Conservation (phyloP, 1,140 invertebrate genomes). For the Planococcus citri region DNA sequence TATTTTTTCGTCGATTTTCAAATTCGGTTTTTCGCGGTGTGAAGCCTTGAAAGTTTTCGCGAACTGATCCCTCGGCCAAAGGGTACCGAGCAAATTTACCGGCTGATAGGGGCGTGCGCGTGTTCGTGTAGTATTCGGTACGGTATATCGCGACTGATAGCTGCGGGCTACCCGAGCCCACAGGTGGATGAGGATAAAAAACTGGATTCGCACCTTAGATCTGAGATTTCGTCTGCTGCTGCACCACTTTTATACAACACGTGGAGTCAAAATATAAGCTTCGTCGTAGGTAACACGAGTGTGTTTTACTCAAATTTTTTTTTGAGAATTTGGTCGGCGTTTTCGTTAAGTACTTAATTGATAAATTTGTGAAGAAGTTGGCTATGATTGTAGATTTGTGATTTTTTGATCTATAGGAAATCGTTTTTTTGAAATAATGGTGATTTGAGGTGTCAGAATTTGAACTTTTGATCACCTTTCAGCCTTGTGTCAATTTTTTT, state of each 20-base stretch:
- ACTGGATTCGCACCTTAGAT: conserved; percentile 6
- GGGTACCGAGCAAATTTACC: neutral
- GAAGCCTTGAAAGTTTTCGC: too few species aligned
- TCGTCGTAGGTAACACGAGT: neutral
- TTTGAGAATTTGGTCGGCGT: too few species aligned
- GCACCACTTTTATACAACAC: neutral
- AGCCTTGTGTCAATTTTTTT: too few species aligned
- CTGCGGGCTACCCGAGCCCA: neutral
- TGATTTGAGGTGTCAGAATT: too few species aligned
- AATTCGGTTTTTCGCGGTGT: neutral
- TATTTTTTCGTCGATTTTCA: neutral
- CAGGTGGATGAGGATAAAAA: neutral
- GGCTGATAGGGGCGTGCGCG: neutral
- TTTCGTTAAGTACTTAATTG: neutral
- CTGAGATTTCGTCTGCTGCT: neutral
- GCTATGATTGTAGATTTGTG: neutral
- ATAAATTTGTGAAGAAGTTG: neutral
- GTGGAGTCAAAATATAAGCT: neutral
- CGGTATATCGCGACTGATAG: neutral
- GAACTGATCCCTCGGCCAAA: too few species aligned
- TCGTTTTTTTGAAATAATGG: too few species aligned
- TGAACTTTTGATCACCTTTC: too few species aligned
- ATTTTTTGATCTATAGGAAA: too few species aligned
- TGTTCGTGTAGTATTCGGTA: neutral
- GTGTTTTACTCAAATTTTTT: neutral